A percentile compares a stretch with the other conserved stretches of the same genome.
phyloP scores from a whole-genome alignment of 2,113 vertebrate genomes.

The Campylomormyrus numenius region DNA sequence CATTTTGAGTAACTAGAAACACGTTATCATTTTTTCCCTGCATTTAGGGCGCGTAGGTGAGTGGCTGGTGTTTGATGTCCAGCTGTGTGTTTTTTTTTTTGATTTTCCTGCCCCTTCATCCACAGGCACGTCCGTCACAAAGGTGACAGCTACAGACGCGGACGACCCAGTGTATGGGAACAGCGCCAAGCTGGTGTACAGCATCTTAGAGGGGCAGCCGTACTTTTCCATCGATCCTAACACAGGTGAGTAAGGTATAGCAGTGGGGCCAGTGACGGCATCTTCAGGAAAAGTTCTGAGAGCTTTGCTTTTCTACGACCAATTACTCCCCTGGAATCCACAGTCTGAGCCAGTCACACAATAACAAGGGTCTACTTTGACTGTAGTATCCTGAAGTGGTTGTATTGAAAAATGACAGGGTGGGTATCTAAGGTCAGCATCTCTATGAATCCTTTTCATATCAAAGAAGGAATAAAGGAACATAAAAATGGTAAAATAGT shows the following conservation, averaged over 20 bases:
- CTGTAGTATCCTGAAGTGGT: neutral
- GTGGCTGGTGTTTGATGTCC: neutral
- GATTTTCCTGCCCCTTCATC: neutral
- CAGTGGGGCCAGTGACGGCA: no score
- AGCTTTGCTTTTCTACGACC: neutral
- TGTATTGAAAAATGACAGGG: neutral
- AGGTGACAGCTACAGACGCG: constrained; percentile 89
- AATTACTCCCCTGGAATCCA: neutral
- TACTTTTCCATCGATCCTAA: constrained; percentile 97
- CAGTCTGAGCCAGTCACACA: neutral
- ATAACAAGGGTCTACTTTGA: neutral
- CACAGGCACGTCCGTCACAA: constrained; percentile 86
- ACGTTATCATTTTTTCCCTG: neutral
- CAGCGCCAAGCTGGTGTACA: constrained; percentile 92
- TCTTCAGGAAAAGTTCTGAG: neutral
- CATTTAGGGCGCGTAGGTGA: neutral
- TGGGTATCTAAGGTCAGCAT: neutral
- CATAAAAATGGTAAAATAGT: neutral
- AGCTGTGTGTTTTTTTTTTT: neutral
- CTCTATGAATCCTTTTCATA: neutral
- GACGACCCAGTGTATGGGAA: constrained; percentile 97
- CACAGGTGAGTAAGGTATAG: constrained; percentile 66
- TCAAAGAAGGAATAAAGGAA: neutral
- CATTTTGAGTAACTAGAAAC: neutral
- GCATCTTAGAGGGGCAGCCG: constrained; percentile 93